These are phyloP conservation scores for Ophiothrix spiculata DNA, from an alignment of 35 echinoderm and acorn worm genomes.

Conservation along the genomic window DNA sequence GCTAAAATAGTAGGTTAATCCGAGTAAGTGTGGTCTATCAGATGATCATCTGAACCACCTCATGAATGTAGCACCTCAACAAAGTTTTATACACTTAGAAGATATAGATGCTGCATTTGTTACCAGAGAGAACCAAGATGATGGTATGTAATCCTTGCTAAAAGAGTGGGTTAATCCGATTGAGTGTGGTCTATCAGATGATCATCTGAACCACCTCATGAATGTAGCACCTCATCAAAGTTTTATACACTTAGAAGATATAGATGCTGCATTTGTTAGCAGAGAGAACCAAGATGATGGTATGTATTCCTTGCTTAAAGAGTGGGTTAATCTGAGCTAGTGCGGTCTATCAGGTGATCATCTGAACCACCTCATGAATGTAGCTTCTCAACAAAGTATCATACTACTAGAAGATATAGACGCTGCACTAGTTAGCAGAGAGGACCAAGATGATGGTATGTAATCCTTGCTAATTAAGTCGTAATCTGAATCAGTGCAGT, in stretches of 20 bases:
- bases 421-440: constrained; percentile 87
- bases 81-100: constrained; percentile 88
- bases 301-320: constrained; percentile 56
- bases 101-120: too few species aligned
- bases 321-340: constrained; percentile 62
- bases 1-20: too few species aligned
- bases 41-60: too few species aligned
- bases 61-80: constrained; percentile 93
- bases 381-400: constrained; percentile 97
- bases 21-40: too few species aligned
- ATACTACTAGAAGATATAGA: constrained; percentile 94
- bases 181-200: background rate
- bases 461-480: too few species aligned
- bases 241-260: too few species aligned
- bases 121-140: too few species aligned
- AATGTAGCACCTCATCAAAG: constrained; percentile 96
- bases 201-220: constrained; percentile 30
- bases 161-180: too few species aligned
- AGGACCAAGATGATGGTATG: constrained; percentile 80
- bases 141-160: too few species aligned
- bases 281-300: constrained; percentile 73
- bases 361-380: constrained; percentile 93
- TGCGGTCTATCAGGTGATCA: constrained; percentile 65
- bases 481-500: too few species aligned
- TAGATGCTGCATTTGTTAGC: constrained; percentile 89